Percentiles rank a stretch among this genome's conserved stretches.
phyloP scores from a whole-genome alignment of 2,888 invertebrate genomes.

The Reticulitermes lucifugus region DNA sequence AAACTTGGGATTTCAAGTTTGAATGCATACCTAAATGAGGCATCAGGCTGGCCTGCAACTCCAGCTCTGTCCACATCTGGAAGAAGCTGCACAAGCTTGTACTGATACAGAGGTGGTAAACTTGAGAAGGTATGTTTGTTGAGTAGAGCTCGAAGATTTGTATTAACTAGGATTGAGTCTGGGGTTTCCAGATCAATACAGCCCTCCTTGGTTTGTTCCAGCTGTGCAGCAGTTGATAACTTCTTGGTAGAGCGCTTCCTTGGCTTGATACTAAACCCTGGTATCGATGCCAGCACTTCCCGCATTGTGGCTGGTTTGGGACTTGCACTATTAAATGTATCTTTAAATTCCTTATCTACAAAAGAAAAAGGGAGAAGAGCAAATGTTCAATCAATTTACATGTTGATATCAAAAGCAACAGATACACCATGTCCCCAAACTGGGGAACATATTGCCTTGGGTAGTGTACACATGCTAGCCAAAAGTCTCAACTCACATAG shows the following conservation, averaged over 20 bases:
- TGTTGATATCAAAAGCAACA: too few relatives aligned
- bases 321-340: constrained; percentile 45
- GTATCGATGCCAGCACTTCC: constrained; percentile 88
- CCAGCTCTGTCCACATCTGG: constrained; percentile 87
- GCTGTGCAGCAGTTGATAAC: constrained; percentile 89
- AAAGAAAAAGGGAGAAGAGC: neutral
- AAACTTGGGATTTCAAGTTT: neutral
- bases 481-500: too few relatives aligned
- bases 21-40: constrained; percentile 59
- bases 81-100: constrained; percentile 90
- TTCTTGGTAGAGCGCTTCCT: constrained; percentile 85
- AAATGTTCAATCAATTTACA: too few relatives aligned
- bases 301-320: constrained; percentile 79
- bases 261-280: constrained; percentile 83
- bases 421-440: too few relatives aligned
- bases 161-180: constrained; percentile 93
- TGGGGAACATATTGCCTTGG: too few relatives aligned
- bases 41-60: constrained; percentile 58
- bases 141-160: constrained; percentile 88
- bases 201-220: constrained; percentile 93
- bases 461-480: too few relatives aligned
- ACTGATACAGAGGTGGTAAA: constrained; percentile 90
- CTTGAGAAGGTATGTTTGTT: constrained; percentile 93
- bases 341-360: constrained; percentile 11
- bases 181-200: constrained; percentile 96